Conservation (phyloP, 2,113 vertebrate genomes). For the Rhinopomastus cyanomelas region DNA sequence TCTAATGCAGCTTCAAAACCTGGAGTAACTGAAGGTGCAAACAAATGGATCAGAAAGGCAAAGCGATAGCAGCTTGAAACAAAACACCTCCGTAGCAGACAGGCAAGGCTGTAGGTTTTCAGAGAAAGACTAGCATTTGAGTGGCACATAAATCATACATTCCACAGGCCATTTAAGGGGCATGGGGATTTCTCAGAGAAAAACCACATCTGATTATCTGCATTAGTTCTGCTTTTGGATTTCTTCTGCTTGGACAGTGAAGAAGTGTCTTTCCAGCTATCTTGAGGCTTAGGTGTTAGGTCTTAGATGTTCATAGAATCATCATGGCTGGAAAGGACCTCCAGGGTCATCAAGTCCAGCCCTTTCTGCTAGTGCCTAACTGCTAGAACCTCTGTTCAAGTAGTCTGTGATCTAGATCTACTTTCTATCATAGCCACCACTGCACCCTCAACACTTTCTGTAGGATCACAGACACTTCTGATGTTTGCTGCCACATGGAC, state of each 20-base stretch:
- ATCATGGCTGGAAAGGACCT: too few relatives aligned
- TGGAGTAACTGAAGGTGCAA: not conserved
- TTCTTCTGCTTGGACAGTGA: not conserved
- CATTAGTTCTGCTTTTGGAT: not conserved
- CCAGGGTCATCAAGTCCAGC: too few relatives aligned
- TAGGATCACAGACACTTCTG: not conserved
- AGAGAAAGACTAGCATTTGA: not conserved
- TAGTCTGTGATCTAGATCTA: not conserved
- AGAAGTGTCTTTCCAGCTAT: not conserved
- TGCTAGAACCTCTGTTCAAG: not conserved
- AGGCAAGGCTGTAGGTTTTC: not conserved
- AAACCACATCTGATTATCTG: not conserved
- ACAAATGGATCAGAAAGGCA: not conserved
- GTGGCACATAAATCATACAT: not conserved
- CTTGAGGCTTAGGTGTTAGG: not conserved
- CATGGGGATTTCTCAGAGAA: not conserved
- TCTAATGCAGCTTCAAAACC: not conserved
- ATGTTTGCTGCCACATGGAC: not conserved
- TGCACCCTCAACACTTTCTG: not conserved
- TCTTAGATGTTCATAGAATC: not conserved
- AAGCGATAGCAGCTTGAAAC: not conserved
- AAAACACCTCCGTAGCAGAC: not conserved
- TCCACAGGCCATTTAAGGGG: not conserved
- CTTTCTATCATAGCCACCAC: not conserved
- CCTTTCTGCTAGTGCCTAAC: too few relatives aligned